Evolutionary conservation across 2,113 vertebrate genomes (phyloP).

Genomic region (Sinocyclocheilus rhinocerous): DNA sequence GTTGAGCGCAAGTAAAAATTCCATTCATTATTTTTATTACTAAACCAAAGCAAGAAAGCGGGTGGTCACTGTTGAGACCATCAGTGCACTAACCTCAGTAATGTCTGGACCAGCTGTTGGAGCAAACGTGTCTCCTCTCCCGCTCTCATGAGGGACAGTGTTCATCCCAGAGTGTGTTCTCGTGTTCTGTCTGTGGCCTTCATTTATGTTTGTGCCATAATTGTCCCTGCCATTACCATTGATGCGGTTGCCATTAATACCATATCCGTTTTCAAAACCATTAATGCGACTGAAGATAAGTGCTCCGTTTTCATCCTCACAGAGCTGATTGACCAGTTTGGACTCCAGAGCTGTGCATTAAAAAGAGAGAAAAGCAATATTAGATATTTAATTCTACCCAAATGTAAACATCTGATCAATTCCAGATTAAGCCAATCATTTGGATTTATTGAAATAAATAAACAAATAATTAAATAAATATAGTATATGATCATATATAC

Average conservation of each 20-base stretch:
- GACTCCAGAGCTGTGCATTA: slow-evolving; percentile 81
- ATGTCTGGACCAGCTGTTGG: slow-evolving; percentile 30
- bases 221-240: slow-evolving; percentile 21
- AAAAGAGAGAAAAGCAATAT: not conserved
- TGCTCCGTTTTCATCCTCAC: slow-evolving; percentile 87
- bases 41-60: too few species aligned
- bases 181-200: slow-evolving; percentile 64
- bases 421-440: too few species aligned
- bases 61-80: not conserved
- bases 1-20: not conserved
- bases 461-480: too few species aligned
- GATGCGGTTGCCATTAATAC: slow-evolving; percentile 55
- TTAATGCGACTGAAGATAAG: slow-evolving; percentile 78
- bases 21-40: not conserved
- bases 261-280: slow-evolving; percentile 65
- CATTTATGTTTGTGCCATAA: slow-evolving; percentile 54
- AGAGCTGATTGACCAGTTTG: slow-evolving; percentile 87
- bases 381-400: not conserved
- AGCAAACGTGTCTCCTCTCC: slow-evolving; percentile 21
- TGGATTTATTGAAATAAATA: too few species aligned
- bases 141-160: slow-evolving; percentile 23
- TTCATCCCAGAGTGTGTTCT: slow-evolving; percentile 41
- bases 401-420: not conserved
- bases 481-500: too few species aligned
- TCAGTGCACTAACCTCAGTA: not conserved